Evolutionary conservation across 2,888 invertebrate species (phyloP).

Genomic region (Cataglyphis livida): DNA sequence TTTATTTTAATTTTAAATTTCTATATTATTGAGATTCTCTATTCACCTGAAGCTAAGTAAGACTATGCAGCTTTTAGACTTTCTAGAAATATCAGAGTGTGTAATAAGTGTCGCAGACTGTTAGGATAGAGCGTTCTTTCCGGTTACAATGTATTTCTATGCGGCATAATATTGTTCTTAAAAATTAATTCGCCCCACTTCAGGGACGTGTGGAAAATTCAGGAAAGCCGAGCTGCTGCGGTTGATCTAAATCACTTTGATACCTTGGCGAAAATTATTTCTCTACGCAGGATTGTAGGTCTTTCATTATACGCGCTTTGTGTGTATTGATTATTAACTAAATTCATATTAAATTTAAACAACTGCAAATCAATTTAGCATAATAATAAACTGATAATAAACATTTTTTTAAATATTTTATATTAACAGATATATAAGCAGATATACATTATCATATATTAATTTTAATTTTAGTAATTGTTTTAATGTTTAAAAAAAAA

Average conservation of each 20-base stretch:
- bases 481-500: neutral
- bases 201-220: slow-evolving; percentile 1
- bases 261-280: neutral
- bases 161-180: neutral
- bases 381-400: neutral
- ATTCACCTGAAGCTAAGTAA: neutral
- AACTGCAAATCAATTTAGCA: neutral
- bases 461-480: neutral
- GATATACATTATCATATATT: too few relatives aligned
- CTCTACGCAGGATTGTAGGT: slow-evolving; percentile 4
- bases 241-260: slow-evolving; percentile 35
- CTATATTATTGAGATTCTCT: neutral
- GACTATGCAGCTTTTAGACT: neutral
- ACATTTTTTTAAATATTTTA: neutral
- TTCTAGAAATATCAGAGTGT: neutral
- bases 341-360: slow-evolving; percentile 4
- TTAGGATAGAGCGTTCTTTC: neutral
- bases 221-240: neutral
- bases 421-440: neutral
- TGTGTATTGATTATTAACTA: neutral
- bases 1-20: too few relatives aligned
- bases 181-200: slow-evolving; percentile 22
- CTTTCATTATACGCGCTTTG: neutral
- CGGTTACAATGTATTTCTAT: neutral
- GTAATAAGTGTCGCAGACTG: neutral